phyloP scores from a whole-genome alignment of 2,113 vertebrate genomes.

The Pelecanus crispus region DNA sequence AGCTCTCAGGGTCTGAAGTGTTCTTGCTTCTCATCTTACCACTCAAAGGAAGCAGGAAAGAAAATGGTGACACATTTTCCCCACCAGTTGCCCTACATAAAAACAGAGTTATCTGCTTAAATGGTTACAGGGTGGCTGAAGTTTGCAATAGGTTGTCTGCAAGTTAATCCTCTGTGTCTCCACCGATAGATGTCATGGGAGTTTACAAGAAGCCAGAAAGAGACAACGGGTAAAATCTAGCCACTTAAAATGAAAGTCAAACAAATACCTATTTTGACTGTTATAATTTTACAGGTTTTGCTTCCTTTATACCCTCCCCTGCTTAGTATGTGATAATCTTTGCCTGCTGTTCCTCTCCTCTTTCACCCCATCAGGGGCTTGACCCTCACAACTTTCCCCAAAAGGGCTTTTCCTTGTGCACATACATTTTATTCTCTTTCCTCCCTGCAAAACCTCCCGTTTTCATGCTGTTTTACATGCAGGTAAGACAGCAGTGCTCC shows the following conservation, averaged over 20 bases:
- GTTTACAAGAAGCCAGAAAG: conserved; percentile 1
- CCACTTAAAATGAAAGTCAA: background rate
- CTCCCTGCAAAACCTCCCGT: background rate
- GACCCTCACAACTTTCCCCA: background rate
- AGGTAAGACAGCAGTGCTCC: background rate
- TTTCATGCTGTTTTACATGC: background rate
- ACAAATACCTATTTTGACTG: background rate
- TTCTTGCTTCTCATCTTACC: conserved; percentile 35
- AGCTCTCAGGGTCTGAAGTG: background rate
- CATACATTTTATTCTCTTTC: background rate
- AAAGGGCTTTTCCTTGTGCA: background rate
- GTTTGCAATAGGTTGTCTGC: background rate
- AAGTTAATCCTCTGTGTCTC: conserved; percentile 44
- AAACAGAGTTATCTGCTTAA: conserved; percentile 44
- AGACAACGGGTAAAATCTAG: background rate
- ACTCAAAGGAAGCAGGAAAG: conserved; percentile 18
- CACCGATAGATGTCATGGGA: background rate
- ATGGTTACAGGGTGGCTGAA: background rate
- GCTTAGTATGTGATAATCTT: background rate
- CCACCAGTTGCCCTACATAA: conserved; percentile 4
- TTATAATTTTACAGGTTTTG: background rate
- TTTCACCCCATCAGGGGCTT: background rate
- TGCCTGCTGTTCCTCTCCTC: background rate
- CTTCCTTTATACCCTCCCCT: background rate
- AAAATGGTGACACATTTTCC: conserved; percentile 29